Evolutionary conservation across 2,113 vertebrate species (phyloP).

Genomic region (Cinclus mexicanus): DNA sequence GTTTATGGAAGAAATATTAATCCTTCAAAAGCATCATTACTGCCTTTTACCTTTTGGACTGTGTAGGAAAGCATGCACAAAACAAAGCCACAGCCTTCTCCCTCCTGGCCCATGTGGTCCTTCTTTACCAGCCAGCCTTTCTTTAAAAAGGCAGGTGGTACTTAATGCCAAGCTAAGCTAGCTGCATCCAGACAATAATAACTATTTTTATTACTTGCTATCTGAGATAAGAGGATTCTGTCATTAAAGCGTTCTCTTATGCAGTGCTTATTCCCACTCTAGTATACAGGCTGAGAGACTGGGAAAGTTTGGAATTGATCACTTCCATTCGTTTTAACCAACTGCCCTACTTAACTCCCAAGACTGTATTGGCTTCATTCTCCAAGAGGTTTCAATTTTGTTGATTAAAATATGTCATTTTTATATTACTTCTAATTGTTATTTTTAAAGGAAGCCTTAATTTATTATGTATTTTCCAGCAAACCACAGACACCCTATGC

Average conservation of each 20-base stretch:
- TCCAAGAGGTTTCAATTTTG: background rate
- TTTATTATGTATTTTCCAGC: background rate
- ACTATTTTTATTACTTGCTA: constrained; percentile 69
- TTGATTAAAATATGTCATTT: constrained; percentile 2
- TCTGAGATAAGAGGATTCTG: constrained; percentile 61
- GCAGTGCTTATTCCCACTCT: constrained; percentile 29
- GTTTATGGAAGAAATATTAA: background rate
- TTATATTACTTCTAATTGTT: background rate
- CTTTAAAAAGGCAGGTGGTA: constrained; percentile 2
- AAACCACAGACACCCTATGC: background rate
- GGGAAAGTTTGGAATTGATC: constrained; percentile 53
- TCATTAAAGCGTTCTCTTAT: constrained; percentile 52
- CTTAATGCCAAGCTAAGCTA: constrained; percentile 57
- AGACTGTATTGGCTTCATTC: background rate
- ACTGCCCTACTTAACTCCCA: constrained; percentile 42
- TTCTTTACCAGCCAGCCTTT: background rate
- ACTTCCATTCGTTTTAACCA: constrained; percentile 55
- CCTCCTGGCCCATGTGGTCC: background rate
- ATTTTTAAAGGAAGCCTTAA: background rate
- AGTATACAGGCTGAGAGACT: background rate
- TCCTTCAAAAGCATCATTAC: background rate
- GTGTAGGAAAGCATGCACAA: background rate
- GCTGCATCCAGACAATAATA: constrained; percentile 60
- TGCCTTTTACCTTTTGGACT: background rate
- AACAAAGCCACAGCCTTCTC: background rate